Evolutionary conservation across 2,113 vertebrate species (phyloP), one percentile per base, ranked within the genome.

Genomic region (Limanda limanda): DNA sequence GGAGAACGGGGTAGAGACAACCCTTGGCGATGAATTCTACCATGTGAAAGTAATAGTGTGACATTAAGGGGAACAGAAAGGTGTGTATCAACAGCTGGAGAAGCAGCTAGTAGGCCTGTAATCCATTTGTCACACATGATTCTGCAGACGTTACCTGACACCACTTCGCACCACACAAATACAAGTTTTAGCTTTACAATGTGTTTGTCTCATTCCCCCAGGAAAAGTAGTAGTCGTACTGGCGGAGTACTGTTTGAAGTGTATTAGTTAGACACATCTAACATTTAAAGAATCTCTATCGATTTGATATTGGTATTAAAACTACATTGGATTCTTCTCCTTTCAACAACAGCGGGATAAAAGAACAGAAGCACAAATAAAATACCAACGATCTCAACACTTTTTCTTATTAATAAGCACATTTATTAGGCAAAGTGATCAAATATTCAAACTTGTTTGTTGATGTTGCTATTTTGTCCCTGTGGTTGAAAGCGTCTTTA

Each of bases 61-160:
- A 66, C 55, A 62, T 72, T 17, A 40, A 31, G 47, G 42, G 18
- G 52, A 24, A 21, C 14, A 21, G 25, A 45, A 48, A 61, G 24
- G 61, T 54, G 74, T 54, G 47, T 57, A 54, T 76, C 51, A 63
- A 76, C 76, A 83, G 74, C 74, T 56, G 35, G 57, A 64, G 75
- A 66, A 81, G 69, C 40, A 66, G 76, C 67, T 57, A 76, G 68
- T 5, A 25, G 27, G 64, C 54, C 68, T 48, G 5, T 60, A 75
- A 84, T 69, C 67, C 71, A 65, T 81, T 73, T 37, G 78, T 77
- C 68, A 86, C 71, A 74, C 68, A 73, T 57, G 48, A 77, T 79
- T 69, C 69, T 55, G 62, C 63, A 66, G 54, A 82, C 35, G 42
- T 80, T 63, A 71, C 40, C 54, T 75, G 73, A 82, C 76, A 62